phyloP scores from a whole-genome alignment of 1,140 invertebrate species.

The Manduca sexta region DNA sequence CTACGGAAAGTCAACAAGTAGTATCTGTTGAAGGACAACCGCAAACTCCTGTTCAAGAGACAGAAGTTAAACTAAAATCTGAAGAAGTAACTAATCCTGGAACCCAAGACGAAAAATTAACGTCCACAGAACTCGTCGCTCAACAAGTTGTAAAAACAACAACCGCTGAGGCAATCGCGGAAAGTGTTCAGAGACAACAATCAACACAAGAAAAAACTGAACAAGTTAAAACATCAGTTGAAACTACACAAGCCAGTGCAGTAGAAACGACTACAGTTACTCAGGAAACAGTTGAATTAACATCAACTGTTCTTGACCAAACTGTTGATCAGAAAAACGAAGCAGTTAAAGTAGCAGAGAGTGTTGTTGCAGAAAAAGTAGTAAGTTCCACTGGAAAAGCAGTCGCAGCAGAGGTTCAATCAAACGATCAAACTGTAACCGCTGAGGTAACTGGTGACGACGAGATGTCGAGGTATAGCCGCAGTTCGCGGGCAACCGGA shows the following conservation, averaged over 20 bases:
- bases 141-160: neutral
- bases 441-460: slow-evolving; percentile 61
- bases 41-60: neutral
- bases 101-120: neutral
- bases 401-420: slow-evolving; percentile 19
- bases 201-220: neutral
- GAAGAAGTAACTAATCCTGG: neutral
- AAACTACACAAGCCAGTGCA: neutral
- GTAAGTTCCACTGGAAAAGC: slow-evolving; percentile 17
- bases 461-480: slow-evolving; percentile 76
- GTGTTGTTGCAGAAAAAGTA: slow-evolving; percentile 2
- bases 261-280: neutral
- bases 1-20: neutral
- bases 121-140: neutral
- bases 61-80: neutral
- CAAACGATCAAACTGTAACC: slow-evolving; percentile 54
- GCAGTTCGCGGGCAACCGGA: slow-evolving; percentile 75
- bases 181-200: slow-evolving; percentile 10
- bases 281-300: neutral
- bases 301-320: neutral
- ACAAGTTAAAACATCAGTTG: neutral
- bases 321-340: slow-evolving; percentile 23
- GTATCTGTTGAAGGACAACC: neutral
- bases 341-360: slow-evolving; percentile 7
- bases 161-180: slow-evolving; percentile 2